Evolutionary conservation across 1,140 invertebrate genomes (phyloP).

Genomic region (Pinna nobilis): DNA sequence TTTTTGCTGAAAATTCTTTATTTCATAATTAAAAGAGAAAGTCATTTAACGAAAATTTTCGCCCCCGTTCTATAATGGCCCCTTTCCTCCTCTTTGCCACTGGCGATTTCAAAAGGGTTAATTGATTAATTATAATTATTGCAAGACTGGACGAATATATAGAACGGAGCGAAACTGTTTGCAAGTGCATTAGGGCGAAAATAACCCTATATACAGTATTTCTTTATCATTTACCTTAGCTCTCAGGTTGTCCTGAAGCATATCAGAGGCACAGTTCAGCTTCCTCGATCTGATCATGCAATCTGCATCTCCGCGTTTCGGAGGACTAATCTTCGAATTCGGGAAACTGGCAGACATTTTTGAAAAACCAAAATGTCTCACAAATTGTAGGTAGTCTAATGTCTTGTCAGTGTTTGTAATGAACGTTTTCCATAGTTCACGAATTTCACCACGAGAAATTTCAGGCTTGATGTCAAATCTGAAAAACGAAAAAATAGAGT

Average conservation of each 20-base stretch:
- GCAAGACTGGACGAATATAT: too few relatives aligned
- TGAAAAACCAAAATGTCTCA: conserved; percentile 74
- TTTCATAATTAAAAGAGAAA: too few relatives aligned
- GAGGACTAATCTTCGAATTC: conserved; percentile 73
- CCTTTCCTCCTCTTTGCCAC: too few relatives aligned
- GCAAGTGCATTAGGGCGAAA: neutral
- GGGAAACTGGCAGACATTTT: conserved; percentile 70
- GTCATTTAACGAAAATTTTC: too few relatives aligned
- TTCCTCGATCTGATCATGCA: conserved; percentile 73
- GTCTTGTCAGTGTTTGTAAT: conserved; percentile 73
- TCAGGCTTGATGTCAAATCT: conserved; percentile 71
- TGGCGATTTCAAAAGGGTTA: too few relatives aligned
- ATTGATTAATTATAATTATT: too few relatives aligned
- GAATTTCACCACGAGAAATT: conserved; percentile 72
- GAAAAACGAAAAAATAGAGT: conserved; percentile 18
- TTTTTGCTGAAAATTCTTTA: too few relatives aligned
- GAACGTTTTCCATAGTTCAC: conserved; percentile 73
- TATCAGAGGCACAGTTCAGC: conserved; percentile 71
- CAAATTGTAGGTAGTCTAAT: conserved; percentile 73
- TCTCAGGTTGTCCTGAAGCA: conserved; percentile 71
- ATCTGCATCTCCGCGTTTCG: conserved; percentile 71
- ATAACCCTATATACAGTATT: neutral
- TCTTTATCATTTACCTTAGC: conserved; percentile 73
- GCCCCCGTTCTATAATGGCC: too few relatives aligned
- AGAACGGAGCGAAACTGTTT: neutral